These are phyloP conservation scores for Gymnothorax reevesii DNA, from an alignment of 2,797 vertebrate genomes.

Conservation along the genomic window DNA sequence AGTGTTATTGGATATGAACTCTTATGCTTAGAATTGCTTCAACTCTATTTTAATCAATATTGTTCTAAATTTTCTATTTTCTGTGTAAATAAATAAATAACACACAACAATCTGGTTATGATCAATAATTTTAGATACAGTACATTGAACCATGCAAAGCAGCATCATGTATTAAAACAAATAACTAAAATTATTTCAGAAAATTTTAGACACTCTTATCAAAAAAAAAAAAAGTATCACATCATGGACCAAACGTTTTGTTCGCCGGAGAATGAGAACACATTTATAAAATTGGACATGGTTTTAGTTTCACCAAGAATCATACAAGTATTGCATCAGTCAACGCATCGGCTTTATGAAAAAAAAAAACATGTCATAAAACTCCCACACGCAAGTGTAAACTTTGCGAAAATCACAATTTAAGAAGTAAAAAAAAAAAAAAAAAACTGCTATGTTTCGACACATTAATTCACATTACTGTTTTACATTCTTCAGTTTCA, in stretches of 20 bases:
- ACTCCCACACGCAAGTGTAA: background rate
- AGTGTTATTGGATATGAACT: background rate
- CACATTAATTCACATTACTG: slow-evolving; percentile 30
- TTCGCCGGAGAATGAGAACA: background rate
- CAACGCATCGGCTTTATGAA: background rate
- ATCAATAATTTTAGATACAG: too few species aligned
- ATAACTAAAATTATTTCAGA: background rate
- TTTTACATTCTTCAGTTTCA: slow-evolving; percentile 19
- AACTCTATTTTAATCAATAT: background rate
- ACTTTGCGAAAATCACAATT: background rate
- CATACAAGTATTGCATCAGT: background rate
- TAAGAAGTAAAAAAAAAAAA: background rate
- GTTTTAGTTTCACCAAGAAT: background rate
- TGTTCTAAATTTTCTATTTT: too few species aligned
- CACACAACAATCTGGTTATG: too few species aligned
- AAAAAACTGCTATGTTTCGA: slow-evolving; percentile 40
- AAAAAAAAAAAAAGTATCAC: background rate
- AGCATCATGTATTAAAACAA: background rate
- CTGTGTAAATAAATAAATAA: too few species aligned
- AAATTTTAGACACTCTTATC: background rate
- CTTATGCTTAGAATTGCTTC: background rate
- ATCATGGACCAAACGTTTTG: background rate
- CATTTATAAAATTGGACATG: background rate
- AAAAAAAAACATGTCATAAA: background rate
- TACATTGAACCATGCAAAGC: too few species aligned